Evolutionary conservation across 2,113 vertebrate species (phyloP).

Genomic region (Melanotaenia duboulayi): DNA sequence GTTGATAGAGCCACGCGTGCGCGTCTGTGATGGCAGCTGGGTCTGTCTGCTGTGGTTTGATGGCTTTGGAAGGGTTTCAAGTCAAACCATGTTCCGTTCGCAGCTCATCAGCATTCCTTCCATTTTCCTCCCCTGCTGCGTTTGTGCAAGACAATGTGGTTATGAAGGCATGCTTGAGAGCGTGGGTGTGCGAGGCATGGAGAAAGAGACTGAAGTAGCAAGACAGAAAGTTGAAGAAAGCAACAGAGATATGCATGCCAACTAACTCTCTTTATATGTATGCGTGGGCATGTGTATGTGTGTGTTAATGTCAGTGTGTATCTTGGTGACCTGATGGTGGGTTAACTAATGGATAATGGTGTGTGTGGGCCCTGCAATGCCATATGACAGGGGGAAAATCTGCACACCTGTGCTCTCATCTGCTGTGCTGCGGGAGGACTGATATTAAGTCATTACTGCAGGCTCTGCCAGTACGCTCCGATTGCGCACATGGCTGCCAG

Average conservation of each 20-base stretch:
- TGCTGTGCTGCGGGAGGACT: constrained; percentile 67
- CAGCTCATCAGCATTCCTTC: constrained; percentile 29
- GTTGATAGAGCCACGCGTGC: constrained; percentile 39
- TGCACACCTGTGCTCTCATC: constrained; percentile 79
- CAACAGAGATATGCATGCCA: background rate
- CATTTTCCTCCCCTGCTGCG: constrained; percentile 12
- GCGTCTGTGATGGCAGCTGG: constrained; percentile 48
- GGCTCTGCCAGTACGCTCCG: constrained; percentile 48
- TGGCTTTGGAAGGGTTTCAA: constrained; percentile 38
- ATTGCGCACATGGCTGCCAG: constrained; percentile 39
- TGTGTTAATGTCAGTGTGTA: constrained; percentile 24
- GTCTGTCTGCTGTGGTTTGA: constrained; percentile 29
- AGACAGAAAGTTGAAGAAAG: background rate
- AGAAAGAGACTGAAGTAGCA: constrained; percentile 13
- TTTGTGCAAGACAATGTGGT: constrained; percentile 47
- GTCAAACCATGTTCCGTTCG: constrained; percentile 43
- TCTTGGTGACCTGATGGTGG: constrained; percentile 27
- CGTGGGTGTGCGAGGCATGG: constrained; percentile 16
- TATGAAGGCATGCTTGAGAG: constrained; percentile 30
- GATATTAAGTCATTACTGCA: constrained; percentile 76
- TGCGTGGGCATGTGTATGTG: background rate
- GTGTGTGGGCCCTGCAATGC: constrained; percentile 56
- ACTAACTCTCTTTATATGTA: background rate
- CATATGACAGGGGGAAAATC: constrained; percentile 63
- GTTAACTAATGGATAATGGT: constrained; percentile 54